These are phyloP conservation scores for Plumapathes pennacea DNA, from an alignment of 92 coral and sea anemone genomes.

Conservation along the genomic window DNA sequence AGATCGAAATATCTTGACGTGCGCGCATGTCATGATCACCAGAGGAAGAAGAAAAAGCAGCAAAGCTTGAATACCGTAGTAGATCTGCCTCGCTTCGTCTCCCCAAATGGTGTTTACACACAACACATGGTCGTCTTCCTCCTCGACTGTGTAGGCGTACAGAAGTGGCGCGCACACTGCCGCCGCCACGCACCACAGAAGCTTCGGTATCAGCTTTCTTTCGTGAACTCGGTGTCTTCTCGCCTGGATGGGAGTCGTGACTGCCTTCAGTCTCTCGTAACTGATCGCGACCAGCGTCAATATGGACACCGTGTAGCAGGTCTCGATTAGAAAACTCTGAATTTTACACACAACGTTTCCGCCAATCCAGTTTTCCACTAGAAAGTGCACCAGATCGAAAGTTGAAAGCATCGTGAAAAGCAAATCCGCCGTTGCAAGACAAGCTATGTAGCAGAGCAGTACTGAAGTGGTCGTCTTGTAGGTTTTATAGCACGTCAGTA, in stretches of 20 bases:
- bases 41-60: constrained; percentile 67
- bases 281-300: constrained; percentile 77
- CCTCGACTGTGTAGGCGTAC: constrained; percentile 68
- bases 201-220: constrained; percentile 22
- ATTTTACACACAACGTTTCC: constrained; percentile 61
- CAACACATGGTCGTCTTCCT: constrained; percentile 25
- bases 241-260: constrained; percentile 67
- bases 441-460: constrained; percentile 68
- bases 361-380: constrained; percentile 74
- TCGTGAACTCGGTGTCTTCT: constrained; percentile 46
- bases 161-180: constrained; percentile 65
- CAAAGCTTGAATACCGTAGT: constrained; percentile 78
- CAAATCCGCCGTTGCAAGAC: constrained; percentile 71
- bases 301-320: constrained; percentile 72
- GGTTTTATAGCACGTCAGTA: constrained; percentile 73
- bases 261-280: constrained; percentile 65
- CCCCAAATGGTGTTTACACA: constrained; percentile 80
- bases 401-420: constrained; percentile 70
- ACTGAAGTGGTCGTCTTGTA: constrained; percentile 54
- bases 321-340: constrained; percentile 78
- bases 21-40: constrained; percentile 66
- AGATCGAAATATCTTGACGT: constrained; percentile 53
- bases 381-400: constrained; percentile 64
- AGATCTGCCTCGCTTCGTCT: constrained; percentile 72
- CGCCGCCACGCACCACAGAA: constrained; percentile 65